Conservation (phyloP, 2,113 vertebrate genomes). For the Nansenia antarctica region DNA sequence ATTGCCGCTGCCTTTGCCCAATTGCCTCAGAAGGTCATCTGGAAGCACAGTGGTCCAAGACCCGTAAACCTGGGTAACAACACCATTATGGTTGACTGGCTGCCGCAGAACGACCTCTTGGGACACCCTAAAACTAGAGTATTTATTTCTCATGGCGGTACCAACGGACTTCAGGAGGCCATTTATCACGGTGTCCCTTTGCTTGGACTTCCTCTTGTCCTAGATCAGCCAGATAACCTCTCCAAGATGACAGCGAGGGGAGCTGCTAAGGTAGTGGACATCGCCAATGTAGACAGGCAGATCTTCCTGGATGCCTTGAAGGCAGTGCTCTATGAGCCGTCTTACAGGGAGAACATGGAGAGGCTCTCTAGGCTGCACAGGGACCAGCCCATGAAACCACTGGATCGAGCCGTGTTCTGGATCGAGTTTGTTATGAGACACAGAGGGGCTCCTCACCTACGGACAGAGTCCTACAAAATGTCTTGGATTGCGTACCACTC, state of each 20-base stretch:
- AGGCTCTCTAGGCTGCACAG: slow-evolving; percentile 84
- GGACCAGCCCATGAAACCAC: slow-evolving; percentile 86
- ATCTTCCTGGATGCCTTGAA: slow-evolving; percentile 57
- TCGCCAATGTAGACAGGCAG: slow-evolving; percentile 51
- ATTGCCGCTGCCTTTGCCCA: slow-evolving; percentile 69
- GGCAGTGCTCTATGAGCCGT: slow-evolving; percentile 54
- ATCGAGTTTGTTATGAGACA: slow-evolving; percentile 90
- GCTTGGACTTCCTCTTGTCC: slow-evolving; percentile 66
- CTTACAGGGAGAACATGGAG: slow-evolving; percentile 87
- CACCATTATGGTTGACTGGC: slow-evolving; percentile 67
- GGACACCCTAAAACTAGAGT: slow-evolving; percentile 67
- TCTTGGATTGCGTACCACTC: slow-evolving; percentile 90
- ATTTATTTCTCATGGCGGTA: slow-evolving; percentile 72
- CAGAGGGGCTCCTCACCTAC: slow-evolving; percentile 84
- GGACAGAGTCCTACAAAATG: slow-evolving; percentile 80
- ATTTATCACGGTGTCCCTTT: slow-evolving; percentile 71
- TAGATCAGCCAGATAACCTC: slow-evolving; percentile 71
- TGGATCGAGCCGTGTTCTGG: slow-evolving; percentile 89
- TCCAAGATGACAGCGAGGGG: slow-evolving; percentile 62
- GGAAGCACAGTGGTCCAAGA: slow-evolving; percentile 61
- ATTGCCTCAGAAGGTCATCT: slow-evolving; percentile 72
- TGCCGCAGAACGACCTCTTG: slow-evolving; percentile 74
- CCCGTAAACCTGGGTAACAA: slow-evolving; percentile 67
- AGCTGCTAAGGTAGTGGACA: slow-evolving; percentile 59
- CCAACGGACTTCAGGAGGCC: slow-evolving; percentile 70